Evolutionary conservation across 2,113 vertebrate species (phyloP), one percentile per base, ranked within the genome.

Genomic region (Eidolon helvum): DNA sequence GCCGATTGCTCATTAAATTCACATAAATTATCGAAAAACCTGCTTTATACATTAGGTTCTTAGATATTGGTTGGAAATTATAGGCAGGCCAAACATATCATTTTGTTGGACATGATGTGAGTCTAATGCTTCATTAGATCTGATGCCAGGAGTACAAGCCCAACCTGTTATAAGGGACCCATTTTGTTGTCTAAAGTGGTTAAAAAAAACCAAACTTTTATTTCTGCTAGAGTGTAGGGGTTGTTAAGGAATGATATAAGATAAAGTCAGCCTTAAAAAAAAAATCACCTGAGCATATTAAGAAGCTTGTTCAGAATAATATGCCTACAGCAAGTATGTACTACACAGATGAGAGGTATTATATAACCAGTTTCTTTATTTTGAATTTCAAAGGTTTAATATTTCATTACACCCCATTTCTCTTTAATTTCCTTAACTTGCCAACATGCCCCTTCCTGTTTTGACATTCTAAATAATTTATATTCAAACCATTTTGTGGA

Each of bases 381-480:
- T 72, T 89, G 38, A 75, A 75, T 90, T 94, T 94, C 33, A 79
- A 48, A 93, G 53, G 4, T 94, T 94, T 89, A 91, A 26, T 91
- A 66, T 61, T 91, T 57, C 38, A 48, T 59, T 85, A 48, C 35
- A 43, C 43, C 77, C 65, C 38, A 18, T 77, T 95, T 97, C 65
- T 90, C 45, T 83, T 57, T 84, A 66, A 91, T 86, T 87, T 93
- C 55, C 79, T 61, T 83, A 86, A 82, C 57, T 90, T 87, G 69
- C 45, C 59, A 66, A 66, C 38, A 59, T 90, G 80, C 38, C 66
- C 48, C 63, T 91, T 95, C 93, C 92, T 80, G n/a, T 93, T 87
- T 65, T 93, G 86, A 95, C 61, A 96, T 86, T 91, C 66, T 83
- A 40, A 92, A 53, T 79, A 38, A 83, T 96, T 72, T 79, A 55